A percentile compares a stretch with the other conserved stretches of the same genome.
Evolutionary conservation across 2,888 invertebrate genomes (phyloP).

Genomic region (Machimus atricapillus): DNA sequence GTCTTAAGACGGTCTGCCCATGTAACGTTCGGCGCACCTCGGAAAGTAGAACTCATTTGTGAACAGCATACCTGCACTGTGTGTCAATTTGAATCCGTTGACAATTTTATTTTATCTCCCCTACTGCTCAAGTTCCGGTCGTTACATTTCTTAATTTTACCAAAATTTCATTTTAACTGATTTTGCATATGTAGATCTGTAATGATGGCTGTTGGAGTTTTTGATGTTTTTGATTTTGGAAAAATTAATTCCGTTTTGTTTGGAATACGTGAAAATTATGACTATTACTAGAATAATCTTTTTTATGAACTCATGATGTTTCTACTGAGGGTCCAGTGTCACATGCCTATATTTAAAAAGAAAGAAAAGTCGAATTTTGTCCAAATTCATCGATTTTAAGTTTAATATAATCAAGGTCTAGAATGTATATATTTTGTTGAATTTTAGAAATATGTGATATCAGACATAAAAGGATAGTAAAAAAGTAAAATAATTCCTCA

Average conservation of each 20-base stretch:
- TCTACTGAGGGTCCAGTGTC: no score
- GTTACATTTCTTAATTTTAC: background rate
- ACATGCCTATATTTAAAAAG: no score
- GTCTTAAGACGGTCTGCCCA: constrained; percentile 12
- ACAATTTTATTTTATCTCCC: background rate
- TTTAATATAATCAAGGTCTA: no score
- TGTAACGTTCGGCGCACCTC: constrained; percentile 1
- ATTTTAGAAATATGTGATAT: no score
- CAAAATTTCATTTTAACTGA: background rate
- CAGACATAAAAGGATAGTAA: no score
- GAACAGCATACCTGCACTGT: background rate
- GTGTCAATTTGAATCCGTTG: background rate
- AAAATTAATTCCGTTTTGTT: background rate
- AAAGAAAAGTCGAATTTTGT: no score
- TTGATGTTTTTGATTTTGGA: background rate
- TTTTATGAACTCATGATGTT: background rate
- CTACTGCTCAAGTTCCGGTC: constrained; percentile 38
- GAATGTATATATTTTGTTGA: no score
- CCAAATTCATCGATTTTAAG: no score
- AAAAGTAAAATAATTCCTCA: no score
- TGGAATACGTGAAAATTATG: background rate
- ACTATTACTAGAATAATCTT: background rate
- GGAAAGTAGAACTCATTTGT: background rate
- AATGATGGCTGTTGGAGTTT: background rate
- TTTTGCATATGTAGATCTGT: background rate